phyloP scores from a whole-genome alignment of 1,140 invertebrate genomes.

The Zaprionus tsacasi region DNA sequence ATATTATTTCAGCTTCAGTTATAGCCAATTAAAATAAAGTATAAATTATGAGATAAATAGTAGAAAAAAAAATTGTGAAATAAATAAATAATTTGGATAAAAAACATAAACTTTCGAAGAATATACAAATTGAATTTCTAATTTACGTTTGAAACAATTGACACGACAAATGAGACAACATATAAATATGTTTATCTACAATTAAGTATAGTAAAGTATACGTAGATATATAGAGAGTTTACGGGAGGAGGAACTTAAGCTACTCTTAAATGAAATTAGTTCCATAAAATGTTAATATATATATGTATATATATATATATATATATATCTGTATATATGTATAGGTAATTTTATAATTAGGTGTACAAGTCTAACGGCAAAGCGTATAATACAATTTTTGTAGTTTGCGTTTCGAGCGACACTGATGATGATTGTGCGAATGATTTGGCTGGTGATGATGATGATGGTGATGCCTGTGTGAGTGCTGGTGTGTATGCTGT shows the following conservation, averaged over 20 bases:
- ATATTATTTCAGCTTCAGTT: constrained; percentile 55
- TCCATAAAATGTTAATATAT: constrained; percentile 42
- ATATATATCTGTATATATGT: constrained; percentile 16
- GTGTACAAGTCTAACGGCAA: constrained; percentile 78
- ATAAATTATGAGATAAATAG: constrained; percentile 28
- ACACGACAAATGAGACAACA: constrained; percentile 22
- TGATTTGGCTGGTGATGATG: constrained; percentile 49
- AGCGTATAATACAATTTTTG: constrained; percentile 84
- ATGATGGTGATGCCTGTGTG: constrained; percentile 68
- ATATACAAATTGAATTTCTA: constrained; percentile 28
- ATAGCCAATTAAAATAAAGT: constrained; percentile 37
- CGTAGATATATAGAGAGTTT: constrained; percentile 25
- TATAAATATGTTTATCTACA: constrained; percentile 6
- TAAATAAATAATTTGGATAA: constrained; percentile 68
- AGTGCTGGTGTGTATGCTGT: constrained; percentile 61
- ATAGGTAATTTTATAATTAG: constrained; percentile 53
- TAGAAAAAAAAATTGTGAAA: constrained; percentile 29
- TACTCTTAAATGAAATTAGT: constrained; percentile 62
- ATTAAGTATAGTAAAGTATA: constrained; percentile 2
- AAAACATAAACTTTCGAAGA: constrained; percentile 22
- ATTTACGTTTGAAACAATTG: constrained; percentile 35
- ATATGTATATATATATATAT: no score
- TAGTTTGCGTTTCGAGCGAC: constrained; percentile 82
- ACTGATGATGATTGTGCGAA: constrained; percentile 71
- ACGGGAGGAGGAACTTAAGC: constrained; percentile 29